A percentile compares a stretch with the other conserved stretches of the same genome.
These are phyloP conservation scores for Xiphophorus maculatus DNA, from an alignment of 2,113 vertebrate species.

Conservation along the genomic window DNA sequence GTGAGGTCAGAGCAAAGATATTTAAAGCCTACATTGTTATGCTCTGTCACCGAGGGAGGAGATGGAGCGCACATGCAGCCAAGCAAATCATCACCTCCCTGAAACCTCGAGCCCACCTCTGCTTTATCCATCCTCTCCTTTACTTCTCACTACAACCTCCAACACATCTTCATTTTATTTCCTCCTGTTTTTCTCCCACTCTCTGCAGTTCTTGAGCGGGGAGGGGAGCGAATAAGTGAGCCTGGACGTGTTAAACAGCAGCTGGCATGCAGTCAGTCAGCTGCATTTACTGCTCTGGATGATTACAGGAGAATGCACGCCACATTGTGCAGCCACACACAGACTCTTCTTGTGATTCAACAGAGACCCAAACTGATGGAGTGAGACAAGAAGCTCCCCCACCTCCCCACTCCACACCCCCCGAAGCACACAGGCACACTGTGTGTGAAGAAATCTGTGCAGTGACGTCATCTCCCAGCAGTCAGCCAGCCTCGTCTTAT, in stretches of 20 bases:
- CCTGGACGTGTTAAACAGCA: slow-evolving; percentile 68
- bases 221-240: slow-evolving; percentile 54
- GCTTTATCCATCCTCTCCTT: slow-evolving; percentile 35
- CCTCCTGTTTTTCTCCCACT: neutral
- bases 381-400: slow-evolving; percentile 32
- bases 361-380: slow-evolving; percentile 48
- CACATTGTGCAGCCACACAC: slow-evolving; percentile 35
- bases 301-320: slow-evolving; percentile 28
- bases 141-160: slow-evolving; percentile 30
- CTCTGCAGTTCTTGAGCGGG: slow-evolving; percentile 7
- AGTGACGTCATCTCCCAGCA: slow-evolving; percentile 59
- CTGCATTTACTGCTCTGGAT: slow-evolving; percentile 57
- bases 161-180: slow-evolving; percentile 16
- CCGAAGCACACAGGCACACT: slow-evolving; percentile 37
- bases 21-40: slow-evolving; percentile 76
- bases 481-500: slow-evolving; percentile 48
- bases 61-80: slow-evolving; percentile 58
- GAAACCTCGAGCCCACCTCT: slow-evolving; percentile 64
- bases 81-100: slow-evolving; percentile 70
- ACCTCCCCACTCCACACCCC: neutral
- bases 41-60: slow-evolving; percentile 67
- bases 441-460: slow-evolving; percentile 60
- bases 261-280: slow-evolving; percentile 62
- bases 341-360: slow-evolving; percentile 39
- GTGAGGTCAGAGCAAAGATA: slow-evolving; percentile 78